Conservation (phyloP, 2,888 invertebrate genomes). For the Drosophila diplacantha region DNA sequence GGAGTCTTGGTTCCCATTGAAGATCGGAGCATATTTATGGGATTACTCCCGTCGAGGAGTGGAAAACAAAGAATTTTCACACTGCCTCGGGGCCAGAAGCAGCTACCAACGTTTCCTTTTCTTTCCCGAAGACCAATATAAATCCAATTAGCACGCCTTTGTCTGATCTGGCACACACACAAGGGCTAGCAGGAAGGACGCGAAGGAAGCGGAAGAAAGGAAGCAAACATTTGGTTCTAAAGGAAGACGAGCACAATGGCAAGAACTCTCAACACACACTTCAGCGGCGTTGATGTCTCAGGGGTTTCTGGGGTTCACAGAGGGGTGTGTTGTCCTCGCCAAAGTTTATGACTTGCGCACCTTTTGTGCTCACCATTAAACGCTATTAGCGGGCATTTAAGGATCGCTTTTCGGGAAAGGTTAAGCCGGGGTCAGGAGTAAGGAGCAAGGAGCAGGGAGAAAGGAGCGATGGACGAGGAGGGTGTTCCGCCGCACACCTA, state of each 20-base stretch:
- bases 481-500: slow-evolving; percentile 60
- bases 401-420: slow-evolving; percentile 56
- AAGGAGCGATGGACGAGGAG: slow-evolving; percentile 14
- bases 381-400: slow-evolving; percentile 72
- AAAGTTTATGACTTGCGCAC: slow-evolving; percentile 71
- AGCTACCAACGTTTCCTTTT: slow-evolving; percentile 40
- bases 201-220: slow-evolving; percentile 30
- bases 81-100: slow-evolving; percentile 32
- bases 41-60: slow-evolving; percentile 10
- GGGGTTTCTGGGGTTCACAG: slow-evolving; percentile 19
- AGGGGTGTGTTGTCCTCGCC: slow-evolving; percentile 26
- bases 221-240: slow-evolving; percentile 33
- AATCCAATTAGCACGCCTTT: slow-evolving; percentile 72
- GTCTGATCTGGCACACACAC: slow-evolving; percentile 40
- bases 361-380: slow-evolving; percentile 68
- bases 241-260: slow-evolving; percentile 49
- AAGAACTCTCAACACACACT: slow-evolving; percentile 42
- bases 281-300: slow-evolving; percentile 26
- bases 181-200: slow-evolving; percentile 6
- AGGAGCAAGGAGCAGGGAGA: background rate
- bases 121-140: slow-evolving; percentile 55
- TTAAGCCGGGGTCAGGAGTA: slow-evolving; percentile 16
- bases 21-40: slow-evolving; percentile 16
- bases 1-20: slow-evolving; percentile 1
- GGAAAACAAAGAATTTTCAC: slow-evolving; percentile 47